Conservation (phyloP, 1,140 invertebrate genomes). For the Bombus consobrinus region DNA sequence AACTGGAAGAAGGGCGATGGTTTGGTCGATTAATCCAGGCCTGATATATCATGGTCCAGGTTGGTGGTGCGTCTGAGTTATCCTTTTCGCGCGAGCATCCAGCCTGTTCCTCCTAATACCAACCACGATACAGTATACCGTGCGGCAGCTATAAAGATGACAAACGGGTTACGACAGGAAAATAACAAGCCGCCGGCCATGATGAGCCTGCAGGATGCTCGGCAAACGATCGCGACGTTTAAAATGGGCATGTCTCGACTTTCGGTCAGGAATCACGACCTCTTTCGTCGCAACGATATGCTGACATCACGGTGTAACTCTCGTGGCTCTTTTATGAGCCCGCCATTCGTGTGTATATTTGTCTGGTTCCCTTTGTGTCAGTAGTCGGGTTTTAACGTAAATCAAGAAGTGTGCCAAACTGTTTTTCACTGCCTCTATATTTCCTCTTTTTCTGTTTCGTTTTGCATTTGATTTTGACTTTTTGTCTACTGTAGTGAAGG, state of each 20-base stretch:
- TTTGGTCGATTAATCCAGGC: slow-evolving; percentile 34
- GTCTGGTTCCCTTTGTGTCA: neutral
- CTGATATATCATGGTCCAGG: slow-evolving; percentile 42
- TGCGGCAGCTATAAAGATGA: slow-evolving; percentile 57
- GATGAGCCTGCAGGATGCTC: slow-evolving; percentile 4
- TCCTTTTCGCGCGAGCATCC: neutral
- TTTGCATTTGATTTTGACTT: neutral
- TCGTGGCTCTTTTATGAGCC: slow-evolving; percentile 18
- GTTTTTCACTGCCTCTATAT: neutral
- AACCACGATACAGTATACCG: slow-evolving; percentile 4
- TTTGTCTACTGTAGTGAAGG: too few relatives aligned
- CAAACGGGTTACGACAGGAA: slow-evolving; percentile 46
- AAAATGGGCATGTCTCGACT: slow-evolving; percentile 32
- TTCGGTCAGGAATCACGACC: slow-evolving; percentile 11
- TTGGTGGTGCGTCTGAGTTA: slow-evolving; percentile 7
- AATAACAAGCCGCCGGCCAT: slow-evolving; percentile 57
- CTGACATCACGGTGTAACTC: neutral
- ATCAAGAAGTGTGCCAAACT: slow-evolving; percentile 13
- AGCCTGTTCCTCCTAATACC: slow-evolving; percentile 12
- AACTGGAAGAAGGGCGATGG: neutral
- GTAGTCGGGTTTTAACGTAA: neutral
- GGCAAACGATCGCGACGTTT: slow-evolving; percentile 42
- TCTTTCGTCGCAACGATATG: neutral
- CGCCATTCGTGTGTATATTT: neutral
- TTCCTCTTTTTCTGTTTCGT: neutral